Percentiles rank a stretch among this genome's conserved stretches.
phyloP scores from a whole-genome alignment of 1,140 invertebrate genomes.

The Idris sp. region DNA sequence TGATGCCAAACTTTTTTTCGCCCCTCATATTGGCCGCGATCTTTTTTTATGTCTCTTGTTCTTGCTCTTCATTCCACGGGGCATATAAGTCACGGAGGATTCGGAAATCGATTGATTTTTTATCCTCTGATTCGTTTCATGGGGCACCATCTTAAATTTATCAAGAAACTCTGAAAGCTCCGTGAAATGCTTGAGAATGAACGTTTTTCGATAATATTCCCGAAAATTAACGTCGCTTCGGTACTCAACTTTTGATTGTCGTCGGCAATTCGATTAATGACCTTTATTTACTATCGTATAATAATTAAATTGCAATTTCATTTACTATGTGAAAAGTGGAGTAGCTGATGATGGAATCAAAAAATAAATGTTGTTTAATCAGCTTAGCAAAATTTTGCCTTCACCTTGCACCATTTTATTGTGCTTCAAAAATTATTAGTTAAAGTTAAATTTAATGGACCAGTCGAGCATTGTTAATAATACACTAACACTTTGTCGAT shows the following conservation, averaged over 20 bases:
- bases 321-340: no score
- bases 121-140: slow-evolving; percentile 60
- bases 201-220: slow-evolving; percentile 41
- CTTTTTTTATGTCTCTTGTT: slow-evolving; percentile 1
- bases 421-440: no score
- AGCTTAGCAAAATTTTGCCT: no score
- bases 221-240: slow-evolving; percentile 28
- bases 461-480: no score
- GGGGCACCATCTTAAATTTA: slow-evolving; percentile 56
- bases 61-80: not conserved
- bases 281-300: slow-evolving; percentile 1
- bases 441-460: no score
- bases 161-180: slow-evolving; percentile 50
- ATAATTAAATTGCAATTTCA: no score
- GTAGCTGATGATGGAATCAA: no score
- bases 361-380: no score
- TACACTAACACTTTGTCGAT: no score
- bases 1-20: slow-evolving; percentile 41
- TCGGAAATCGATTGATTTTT: slow-evolving; percentile 61
- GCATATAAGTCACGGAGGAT: slow-evolving; percentile 51
- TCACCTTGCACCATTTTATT: no score
- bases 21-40: no score
- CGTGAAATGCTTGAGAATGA: slow-evolving; percentile 51
- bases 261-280: slow-evolving; percentile 14
- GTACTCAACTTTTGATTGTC: slow-evolving; percentile 1